Evolutionary conservation across 2,797 vertebrate species (phyloP).

Genomic region (Myotis daubentonii): DNA sequence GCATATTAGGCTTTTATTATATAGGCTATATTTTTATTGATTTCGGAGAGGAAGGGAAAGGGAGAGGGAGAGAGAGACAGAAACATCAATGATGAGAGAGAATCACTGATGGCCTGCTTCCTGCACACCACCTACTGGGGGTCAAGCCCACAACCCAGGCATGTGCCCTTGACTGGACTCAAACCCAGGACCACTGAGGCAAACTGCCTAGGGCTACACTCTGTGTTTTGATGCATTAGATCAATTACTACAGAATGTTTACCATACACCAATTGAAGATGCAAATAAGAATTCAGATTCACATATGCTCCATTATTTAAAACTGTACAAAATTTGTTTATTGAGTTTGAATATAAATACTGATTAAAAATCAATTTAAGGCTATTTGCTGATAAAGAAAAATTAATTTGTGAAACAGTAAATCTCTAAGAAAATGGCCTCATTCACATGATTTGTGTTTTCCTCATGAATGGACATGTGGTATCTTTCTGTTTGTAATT

Average conservation of each 20-base stretch:
- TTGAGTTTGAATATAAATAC: background rate
- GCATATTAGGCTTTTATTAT: too few species aligned
- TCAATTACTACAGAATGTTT: background rate
- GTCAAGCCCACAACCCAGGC: too few species aligned
- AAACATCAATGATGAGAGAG: too few species aligned
- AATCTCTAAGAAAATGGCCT: background rate
- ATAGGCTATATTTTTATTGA: too few species aligned
- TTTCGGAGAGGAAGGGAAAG: too few species aligned
- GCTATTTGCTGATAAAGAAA: background rate
- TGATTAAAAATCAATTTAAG: conserved; percentile 21
- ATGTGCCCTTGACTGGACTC: too few species aligned
- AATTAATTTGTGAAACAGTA: background rate
- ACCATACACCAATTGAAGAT: background rate
- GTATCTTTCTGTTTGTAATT: background rate
- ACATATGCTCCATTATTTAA: background rate
- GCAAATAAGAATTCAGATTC: background rate
- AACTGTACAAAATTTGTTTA: background rate
- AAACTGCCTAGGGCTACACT: too few species aligned
- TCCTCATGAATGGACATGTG: background rate
- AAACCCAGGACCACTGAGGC: too few species aligned
- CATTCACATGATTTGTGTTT: background rate
- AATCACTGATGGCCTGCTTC: too few species aligned
- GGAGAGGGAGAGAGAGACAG: too few species aligned
- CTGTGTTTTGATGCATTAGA: background rate
- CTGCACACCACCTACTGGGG: too few species aligned